Conservation (phyloP, 2,888 invertebrate genomes). For the Phaedon cochleariae region DNA sequence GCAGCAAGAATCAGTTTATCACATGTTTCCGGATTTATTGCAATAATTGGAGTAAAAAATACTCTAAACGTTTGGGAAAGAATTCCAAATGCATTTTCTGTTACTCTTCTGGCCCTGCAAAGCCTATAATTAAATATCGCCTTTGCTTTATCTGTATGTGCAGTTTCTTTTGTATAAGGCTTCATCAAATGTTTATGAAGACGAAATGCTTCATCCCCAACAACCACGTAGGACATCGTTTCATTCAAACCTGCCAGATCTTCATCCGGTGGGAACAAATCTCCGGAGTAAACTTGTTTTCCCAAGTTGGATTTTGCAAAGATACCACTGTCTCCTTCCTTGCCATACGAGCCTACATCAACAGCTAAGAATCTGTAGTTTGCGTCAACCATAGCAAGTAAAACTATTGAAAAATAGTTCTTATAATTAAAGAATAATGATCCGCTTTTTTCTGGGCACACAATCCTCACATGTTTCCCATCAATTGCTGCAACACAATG, state of each 20-base stretch:
- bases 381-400: slow-evolving; percentile 39
- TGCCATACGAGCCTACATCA: slow-evolving; percentile 28
- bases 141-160: slow-evolving; percentile 21
- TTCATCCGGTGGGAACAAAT: slow-evolving; percentile 26
- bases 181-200: slow-evolving; percentile 31
- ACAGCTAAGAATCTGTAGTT: slow-evolving; percentile 33
- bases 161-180: slow-evolving; percentile 37
- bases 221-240: slow-evolving; percentile 33
- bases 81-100: slow-evolving; percentile 20
- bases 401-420: no score
- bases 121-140: slow-evolving; percentile 37
- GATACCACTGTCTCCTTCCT: slow-evolving; percentile 35
- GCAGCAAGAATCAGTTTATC: slow-evolving; percentile 5
- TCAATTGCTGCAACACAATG: no score
- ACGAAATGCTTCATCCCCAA: slow-evolving; percentile 35
- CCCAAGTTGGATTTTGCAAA: slow-evolving; percentile 30
- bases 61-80: slow-evolving; percentile 16
- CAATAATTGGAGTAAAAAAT: slow-evolving; percentile 8
- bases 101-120: slow-evolving; percentile 4
- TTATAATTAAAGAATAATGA: no score
- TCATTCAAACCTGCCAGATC: slow-evolving; percentile 27
- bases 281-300: slow-evolving; percentile 19
- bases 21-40: background rate
- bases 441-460: no score
- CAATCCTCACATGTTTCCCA: no score